phyloP scores from a whole-genome alignment of 53 echinoderm and acorn worm species.

The Echinarachnius parma region DNA sequence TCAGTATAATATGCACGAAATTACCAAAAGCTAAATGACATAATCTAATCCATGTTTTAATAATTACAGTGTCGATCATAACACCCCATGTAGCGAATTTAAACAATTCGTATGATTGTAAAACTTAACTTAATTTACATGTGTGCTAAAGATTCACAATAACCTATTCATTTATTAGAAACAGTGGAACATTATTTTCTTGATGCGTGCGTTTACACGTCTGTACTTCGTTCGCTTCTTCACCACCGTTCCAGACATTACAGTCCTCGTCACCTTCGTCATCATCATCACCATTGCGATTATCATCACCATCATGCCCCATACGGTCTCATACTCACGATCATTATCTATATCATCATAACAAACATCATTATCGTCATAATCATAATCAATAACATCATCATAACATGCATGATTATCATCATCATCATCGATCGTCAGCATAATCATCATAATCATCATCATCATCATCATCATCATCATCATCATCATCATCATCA shows the following conservation, averaged over 20 bases:
- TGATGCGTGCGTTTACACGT: not conserved
- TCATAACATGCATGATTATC: not conserved
- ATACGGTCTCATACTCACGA: not conserved
- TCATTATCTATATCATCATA: not conserved
- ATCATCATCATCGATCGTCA: not conserved
- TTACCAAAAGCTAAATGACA: no score
- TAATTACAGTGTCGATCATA: no score
- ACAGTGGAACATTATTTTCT: not conserved
- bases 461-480: not conserved
- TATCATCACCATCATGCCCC: not conserved
- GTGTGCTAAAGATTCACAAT: not conserved
- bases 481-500: not conserved
- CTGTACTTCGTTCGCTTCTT: not conserved
- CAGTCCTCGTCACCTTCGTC: not conserved
- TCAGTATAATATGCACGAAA: no score
- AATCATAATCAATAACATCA: not conserved
- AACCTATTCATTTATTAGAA: not conserved
- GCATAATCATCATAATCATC: not conserved
- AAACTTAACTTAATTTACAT: not conserved
- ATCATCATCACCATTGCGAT: constrained; percentile 4
- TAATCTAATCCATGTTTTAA: no score
- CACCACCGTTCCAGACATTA: not conserved
- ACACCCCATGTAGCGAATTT: no score
- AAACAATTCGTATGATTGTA: no score
- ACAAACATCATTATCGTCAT: not conserved